Evolutionary conservation across 2,113 vertebrate species (phyloP).

Genomic region (Rhinopomastus cyanomelas): DNA sequence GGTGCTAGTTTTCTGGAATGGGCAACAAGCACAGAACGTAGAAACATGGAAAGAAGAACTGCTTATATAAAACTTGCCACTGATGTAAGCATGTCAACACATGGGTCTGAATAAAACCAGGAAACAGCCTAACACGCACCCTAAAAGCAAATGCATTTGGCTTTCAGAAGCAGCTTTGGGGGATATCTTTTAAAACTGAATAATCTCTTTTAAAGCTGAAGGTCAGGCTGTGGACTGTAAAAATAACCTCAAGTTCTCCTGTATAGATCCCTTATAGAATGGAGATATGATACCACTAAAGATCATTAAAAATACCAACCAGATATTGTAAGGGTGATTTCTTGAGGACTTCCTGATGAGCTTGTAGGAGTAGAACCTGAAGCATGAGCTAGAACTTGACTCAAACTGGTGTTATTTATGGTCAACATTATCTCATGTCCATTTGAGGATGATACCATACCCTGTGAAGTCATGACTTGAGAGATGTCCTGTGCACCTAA

Average conservation of each 20-base stretch:
- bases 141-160: background rate
- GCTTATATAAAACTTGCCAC: background rate
- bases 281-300: background rate
- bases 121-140: accelerated
- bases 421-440: conserved; percentile 94
- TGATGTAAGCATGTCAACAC: background rate
- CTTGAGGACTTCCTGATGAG: conserved; percentile 83
- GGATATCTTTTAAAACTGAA: background rate
- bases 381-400: conserved; percentile 89
- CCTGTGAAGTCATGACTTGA: conserved; percentile 85
- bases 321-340: conserved; percentile 97
- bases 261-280: background rate
- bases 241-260: background rate
- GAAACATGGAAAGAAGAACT: background rate
- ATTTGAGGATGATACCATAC: conserved; percentile 80
- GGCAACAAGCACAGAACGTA: background rate
- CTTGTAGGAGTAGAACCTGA: conserved; percentile 63
- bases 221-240: background rate
- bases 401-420: conserved; percentile 94
- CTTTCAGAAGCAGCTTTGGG: background rate
- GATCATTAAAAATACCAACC: conserved; percentile 75
- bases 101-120: background rate
- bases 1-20: background rate
- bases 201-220: background rate
- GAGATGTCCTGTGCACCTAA: conserved; percentile 89